Percentiles rank a stretch among this genome's conserved stretches.
phyloP scores from a whole-genome alignment of 2,888 invertebrate genomes.

The Polietes domitor region DNA sequence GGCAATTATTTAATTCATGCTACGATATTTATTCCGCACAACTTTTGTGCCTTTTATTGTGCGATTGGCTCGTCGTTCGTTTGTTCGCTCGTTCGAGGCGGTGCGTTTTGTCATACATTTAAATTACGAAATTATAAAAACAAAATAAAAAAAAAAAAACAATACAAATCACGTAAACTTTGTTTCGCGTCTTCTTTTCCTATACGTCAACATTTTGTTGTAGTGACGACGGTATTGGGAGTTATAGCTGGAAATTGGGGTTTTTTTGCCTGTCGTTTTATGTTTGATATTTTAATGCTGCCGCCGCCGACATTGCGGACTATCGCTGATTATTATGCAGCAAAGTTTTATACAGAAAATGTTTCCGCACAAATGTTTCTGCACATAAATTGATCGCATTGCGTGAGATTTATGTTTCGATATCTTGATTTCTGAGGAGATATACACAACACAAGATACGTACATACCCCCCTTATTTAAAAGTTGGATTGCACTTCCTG shows the following conservation, averaged over 20 bases:
- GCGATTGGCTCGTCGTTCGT: neutral
- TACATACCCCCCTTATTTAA: too few relatives aligned
- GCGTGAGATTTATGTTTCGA: neutral
- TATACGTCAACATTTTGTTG: neutral
- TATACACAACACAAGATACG: too few relatives aligned
- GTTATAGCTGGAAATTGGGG: neutral
- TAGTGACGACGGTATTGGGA: neutral
- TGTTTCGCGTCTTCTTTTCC: neutral
- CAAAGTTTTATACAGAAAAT: neutral
- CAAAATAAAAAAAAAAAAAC: neutral
- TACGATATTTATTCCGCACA: neutral
- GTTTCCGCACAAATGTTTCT: constrained; percentile 2
- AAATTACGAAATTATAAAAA: constrained; percentile 45
- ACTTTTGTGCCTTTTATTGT: neutral
- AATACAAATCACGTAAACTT: neutral
- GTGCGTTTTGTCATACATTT: constrained; percentile 54
- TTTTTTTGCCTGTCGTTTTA: neutral
- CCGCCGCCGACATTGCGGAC: neutral
- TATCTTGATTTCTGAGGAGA: neutral
- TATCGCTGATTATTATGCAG: constrained; percentile 5
- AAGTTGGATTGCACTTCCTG: too few relatives aligned
- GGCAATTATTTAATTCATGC: constrained; percentile 12
- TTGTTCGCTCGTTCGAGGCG: neutral
- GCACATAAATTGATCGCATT: neutral
- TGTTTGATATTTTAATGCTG: neutral